Base-by-base conservation (phyloP, 2,888 invertebrate species). In the Gerris lacustris region DNA sequence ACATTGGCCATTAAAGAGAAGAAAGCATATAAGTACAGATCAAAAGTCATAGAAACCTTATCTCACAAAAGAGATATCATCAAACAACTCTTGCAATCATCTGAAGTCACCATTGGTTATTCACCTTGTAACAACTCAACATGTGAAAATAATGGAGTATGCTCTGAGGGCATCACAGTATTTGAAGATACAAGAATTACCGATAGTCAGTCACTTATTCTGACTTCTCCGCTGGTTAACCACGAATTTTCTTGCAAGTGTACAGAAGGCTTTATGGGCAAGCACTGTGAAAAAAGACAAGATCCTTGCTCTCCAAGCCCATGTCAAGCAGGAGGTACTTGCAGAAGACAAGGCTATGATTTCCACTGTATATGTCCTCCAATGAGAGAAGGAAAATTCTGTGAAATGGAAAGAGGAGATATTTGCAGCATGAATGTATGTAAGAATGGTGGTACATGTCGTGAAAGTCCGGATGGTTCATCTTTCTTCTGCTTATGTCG, bases 291-390 rank as follows among this genome's bases (percentile, higher is more conserved):
- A 77, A 88, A 89, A 77, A 85, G 92, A 6, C 92, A 93, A 82
- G 94, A 95, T 82, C 96, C 96, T 0, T 94, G 95, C 78, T 85
- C 89, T 44, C 92, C 93, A 1, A 93, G 90, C 79, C 96, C 95
- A 6, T 97, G 97, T 79, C 86, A 88, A 75, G 86, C 87, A 76
- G 91, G 91, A 72, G 94, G 91, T 0, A 88, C 89, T 75, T 97
- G 96, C 79, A 85, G 91, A 67, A 87, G 91, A 73, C 87, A 91
- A 81, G 91, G 91, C 0, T 75, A 72, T 63, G 91, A 92, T 77
- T 95, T 91, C 80, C 86, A 88, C 73, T 96, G 96, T 78, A 83
- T 85, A 5, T 96, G 96, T 79, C 88, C 91, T 0, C 80, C 86
- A 0, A 85, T 88, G 70, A 86, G 90, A 72, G 91, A 93, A 78